These are phyloP conservation scores for Valencia hispanica DNA, from an alignment of 2,797 vertebrate genomes.

Conservation along the genomic window DNA sequence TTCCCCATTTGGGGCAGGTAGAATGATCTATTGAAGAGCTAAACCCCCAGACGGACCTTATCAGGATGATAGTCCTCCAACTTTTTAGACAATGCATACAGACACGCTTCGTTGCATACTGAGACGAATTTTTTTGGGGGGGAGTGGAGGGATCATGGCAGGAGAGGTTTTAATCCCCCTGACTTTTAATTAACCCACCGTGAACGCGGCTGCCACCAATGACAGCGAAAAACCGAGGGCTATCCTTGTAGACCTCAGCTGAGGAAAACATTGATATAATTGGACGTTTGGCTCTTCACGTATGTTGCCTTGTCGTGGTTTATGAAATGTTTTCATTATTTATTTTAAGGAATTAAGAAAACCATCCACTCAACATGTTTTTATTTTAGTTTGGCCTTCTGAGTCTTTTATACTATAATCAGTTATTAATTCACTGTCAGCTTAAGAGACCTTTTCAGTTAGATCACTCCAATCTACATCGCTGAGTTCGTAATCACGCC, in stretches of 20 bases:
- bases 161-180: conserved; percentile 61
- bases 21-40: conserved; percentile 67
- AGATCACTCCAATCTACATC: background rate
- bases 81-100: conserved; percentile 40
- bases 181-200: conserved; percentile 76
- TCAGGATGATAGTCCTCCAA: conserved; percentile 46
- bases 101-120: conserved; percentile 32
- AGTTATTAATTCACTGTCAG: background rate
- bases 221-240: conserved; percentile 56
- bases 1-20: conserved; percentile 73
- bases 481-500: background rate
- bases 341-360: background rate
- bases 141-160: conserved; percentile 54
- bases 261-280: conserved; percentile 44
- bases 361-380: background rate
- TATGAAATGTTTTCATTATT: conserved; percentile 6
- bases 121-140: conserved; percentile 44
- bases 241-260: conserved; percentile 36
- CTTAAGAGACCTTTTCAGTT: background rate
- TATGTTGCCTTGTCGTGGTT: conserved; percentile 21
- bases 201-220: conserved; percentile 56
- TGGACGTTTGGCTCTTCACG: conserved; percentile 37
- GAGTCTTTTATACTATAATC: background rate
- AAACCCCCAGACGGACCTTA: conserved; percentile 62
- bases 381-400: background rate